Conservation (phyloP, 2,113 vertebrate genomes). For the rabbit (Oryctolagus cuniculus) region DNA sequence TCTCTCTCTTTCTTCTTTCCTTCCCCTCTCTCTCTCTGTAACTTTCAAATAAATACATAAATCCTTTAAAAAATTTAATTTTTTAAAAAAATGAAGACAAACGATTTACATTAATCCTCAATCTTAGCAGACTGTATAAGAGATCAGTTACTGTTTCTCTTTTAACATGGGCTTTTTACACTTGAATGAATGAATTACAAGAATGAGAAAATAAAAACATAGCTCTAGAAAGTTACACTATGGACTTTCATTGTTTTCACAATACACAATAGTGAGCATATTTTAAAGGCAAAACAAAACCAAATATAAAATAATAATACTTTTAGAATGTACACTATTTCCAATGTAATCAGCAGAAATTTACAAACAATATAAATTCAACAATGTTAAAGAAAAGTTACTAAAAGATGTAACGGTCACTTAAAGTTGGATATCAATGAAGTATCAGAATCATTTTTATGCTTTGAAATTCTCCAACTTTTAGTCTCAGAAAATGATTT, state of each 20-base stretch:
- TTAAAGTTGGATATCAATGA: neutral
- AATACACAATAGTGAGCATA: neutral
- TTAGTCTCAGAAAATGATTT: slow-evolving; percentile 7
- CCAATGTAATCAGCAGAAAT: neutral
- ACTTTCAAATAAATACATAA: no score
- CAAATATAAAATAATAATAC: slow-evolving; percentile 2
- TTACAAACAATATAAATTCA: slow-evolving; percentile 39
- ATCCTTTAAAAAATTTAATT: neutral
- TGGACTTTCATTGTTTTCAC: neutral
- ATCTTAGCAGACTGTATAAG: neutral
- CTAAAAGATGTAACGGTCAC: slow-evolving; percentile 13
- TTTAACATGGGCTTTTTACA: slow-evolving; percentile 20
- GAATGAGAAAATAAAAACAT: neutral
- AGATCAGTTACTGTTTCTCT: slow-evolving; percentile 28
- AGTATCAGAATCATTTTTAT: neutral
- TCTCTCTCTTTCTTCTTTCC: no score
- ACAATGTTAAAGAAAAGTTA: neutral
- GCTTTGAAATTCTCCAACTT: slow-evolving; percentile 19
- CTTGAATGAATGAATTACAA: slow-evolving; percentile 14
- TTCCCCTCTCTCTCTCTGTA: no score
- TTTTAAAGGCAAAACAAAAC: slow-evolving; percentile 52
- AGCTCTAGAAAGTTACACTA: slow-evolving; percentile 39
- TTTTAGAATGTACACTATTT: slow-evolving; percentile 21
- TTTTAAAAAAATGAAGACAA: slow-evolving; percentile 59
- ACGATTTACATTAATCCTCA: slow-evolving; percentile 22